A percentile compares a stretch with the other conserved stretches of the same genome.
phyloP scores from a whole-genome alignment of 2,888 invertebrate species.

The Hirtodrosophila alboralis region DNA sequence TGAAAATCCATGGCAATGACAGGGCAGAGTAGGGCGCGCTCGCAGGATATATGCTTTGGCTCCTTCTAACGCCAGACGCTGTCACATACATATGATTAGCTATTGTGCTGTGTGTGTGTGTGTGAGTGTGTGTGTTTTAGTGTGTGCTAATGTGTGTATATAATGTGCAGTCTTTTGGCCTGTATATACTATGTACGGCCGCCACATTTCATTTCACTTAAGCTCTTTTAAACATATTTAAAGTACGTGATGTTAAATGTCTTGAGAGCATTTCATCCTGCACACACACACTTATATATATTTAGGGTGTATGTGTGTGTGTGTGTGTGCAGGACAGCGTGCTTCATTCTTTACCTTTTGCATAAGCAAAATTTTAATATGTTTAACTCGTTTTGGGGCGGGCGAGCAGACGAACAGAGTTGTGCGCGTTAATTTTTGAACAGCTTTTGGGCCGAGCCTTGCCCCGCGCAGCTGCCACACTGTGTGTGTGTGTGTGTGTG shows the following conservation, averaged over 20 bases:
- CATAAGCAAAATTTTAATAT: slow-evolving; percentile 80
- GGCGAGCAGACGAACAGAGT: slow-evolving; percentile 25
- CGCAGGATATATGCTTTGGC: slow-evolving; percentile 22
- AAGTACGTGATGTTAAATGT: slow-evolving; percentile 77
- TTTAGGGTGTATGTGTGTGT: slow-evolving; percentile 9
- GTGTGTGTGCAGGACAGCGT: slow-evolving; percentile 6
- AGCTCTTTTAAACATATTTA: slow-evolving; percentile 78
- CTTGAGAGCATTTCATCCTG: slow-evolving; percentile 58
- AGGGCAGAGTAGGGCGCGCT: no score
- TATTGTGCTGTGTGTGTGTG: slow-evolving; percentile 18
- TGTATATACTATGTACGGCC: slow-evolving; percentile 15
- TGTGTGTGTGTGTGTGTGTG: slow-evolving; percentile 29
- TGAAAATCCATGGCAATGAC: slow-evolving; percentile 9
- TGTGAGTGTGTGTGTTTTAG: slow-evolving; percentile 8
- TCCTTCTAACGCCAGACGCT: slow-evolving; percentile 32
- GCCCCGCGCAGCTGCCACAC: no score
- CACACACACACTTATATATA: slow-evolving; percentile 17
- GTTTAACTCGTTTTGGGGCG: slow-evolving; percentile 74
- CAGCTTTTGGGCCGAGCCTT: slow-evolving; percentile 38
- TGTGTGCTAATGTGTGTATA: slow-evolving; percentile 19
- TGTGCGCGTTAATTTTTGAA: slow-evolving; percentile 73
- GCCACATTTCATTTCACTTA: slow-evolving; percentile 71
- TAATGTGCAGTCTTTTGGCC: slow-evolving; percentile 21
- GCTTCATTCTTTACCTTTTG: slow-evolving; percentile 54
- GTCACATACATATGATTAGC: slow-evolving; percentile 42